A percentile compares a stretch with the other conserved stretches of the same genome.
These are phyloP conservation scores for Bombus sylvicola DNA, from an alignment of 1,140 invertebrate genomes.

Conservation along the genomic window DNA sequence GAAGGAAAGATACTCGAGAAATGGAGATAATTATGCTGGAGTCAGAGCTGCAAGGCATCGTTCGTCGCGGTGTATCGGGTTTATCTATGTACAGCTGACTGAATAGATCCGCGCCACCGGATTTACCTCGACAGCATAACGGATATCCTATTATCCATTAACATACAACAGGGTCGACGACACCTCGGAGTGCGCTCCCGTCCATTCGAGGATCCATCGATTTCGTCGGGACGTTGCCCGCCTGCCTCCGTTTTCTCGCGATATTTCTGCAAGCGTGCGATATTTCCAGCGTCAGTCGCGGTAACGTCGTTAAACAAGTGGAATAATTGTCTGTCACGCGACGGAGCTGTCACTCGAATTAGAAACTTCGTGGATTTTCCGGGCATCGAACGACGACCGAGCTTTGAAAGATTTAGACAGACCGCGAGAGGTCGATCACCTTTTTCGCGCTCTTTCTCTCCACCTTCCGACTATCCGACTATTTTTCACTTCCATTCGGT, in stretches of 20 bases:
- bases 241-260: conserved; percentile 47
- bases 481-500: not conserved
- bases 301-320: conserved; percentile 28
- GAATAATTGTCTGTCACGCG: conserved; percentile 33
- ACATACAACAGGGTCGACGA: conserved; percentile 52
- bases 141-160: conserved; percentile 73
- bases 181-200: not conserved
- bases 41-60: conserved; percentile 8
- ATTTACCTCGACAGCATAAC: conserved; percentile 51
- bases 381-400: not conserved
- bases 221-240: conserved; percentile 55
- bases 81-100: conserved; percentile 51
- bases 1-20: conserved; percentile 27
- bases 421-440: conserved; percentile 24
- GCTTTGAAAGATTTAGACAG: conserved; percentile 11
- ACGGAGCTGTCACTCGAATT: conserved; percentile 12
- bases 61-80: conserved; percentile 53
- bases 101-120: conserved; percentile 43
- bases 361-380: conserved; percentile 21
- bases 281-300: conserved; percentile 51
- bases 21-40: conserved; percentile 56
- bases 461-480: no score
- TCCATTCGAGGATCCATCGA: conserved; percentile 58
- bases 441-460: not conserved
- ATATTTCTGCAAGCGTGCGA: conserved; percentile 6